Conservation (phyloP, 2,888 invertebrate species). For the Diarsia rubi region DNA sequence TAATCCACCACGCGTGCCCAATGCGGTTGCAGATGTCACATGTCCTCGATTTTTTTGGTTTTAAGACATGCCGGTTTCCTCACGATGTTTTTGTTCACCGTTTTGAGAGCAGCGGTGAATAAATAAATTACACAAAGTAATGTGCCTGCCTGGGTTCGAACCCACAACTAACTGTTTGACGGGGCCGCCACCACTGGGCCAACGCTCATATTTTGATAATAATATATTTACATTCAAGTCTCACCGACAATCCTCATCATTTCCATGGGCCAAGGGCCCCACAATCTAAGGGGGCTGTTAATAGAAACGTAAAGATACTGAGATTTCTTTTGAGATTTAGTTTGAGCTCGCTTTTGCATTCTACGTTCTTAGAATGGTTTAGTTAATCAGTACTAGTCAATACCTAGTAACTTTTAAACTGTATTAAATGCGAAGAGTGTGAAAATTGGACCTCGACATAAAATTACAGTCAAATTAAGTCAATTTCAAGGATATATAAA, state of each 20-base stretch:
- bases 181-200: too few relatives aligned
- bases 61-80: too few relatives aligned
- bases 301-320: not conserved
- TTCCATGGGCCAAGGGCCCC: not conserved
- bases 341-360: not conserved
- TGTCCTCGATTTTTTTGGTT: too few relatives aligned
- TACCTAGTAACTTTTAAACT: not conserved
- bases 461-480: not conserved
- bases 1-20: too few relatives aligned
- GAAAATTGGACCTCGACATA: not conserved
- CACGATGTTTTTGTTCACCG: too few relatives aligned
- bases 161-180: too few relatives aligned
- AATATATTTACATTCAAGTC: conserved; percentile 21
- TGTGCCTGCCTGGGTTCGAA: too few relatives aligned
- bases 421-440: not conserved
- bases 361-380: not conserved
- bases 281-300: not conserved
- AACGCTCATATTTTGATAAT: conserved; percentile 18
- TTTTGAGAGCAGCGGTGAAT: too few relatives aligned
- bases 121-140: too few relatives aligned
- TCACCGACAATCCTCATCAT: not conserved
- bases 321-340: not conserved
- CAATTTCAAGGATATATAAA: conserved; percentile 3
- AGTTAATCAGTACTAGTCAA: not conserved
- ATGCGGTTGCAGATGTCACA: too few relatives aligned